phyloP scores from a whole-genome alignment of 2,113 vertebrate genomes.

The Strix aluco region DNA sequence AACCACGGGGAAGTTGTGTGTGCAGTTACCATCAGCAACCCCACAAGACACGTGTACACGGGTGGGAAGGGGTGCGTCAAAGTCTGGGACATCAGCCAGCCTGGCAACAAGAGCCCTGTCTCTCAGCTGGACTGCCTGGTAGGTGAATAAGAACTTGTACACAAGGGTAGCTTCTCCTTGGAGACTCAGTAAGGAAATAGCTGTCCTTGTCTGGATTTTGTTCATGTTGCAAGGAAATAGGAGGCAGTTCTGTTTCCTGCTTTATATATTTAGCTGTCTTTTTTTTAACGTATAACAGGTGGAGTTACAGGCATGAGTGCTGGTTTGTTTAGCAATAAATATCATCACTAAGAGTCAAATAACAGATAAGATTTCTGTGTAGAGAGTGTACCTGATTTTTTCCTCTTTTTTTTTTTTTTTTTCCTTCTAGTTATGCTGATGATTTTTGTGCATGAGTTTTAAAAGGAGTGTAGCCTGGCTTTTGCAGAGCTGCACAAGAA shows the following conservation, averaged over 20 bases:
- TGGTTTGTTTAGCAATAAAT: background rate
- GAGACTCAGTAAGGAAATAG: slow-evolving; percentile 53
- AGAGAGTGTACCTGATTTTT: rapidly evolving
- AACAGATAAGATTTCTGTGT: background rate
- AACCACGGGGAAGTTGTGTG: slow-evolving; percentile 85
- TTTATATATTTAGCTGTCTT: background rate
- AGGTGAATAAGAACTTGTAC: slow-evolving; percentile 52
- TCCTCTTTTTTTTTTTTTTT: too few relatives aligned
- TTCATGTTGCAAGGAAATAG: slow-evolving; percentile 45
- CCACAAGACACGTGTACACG: slow-evolving; percentile 79
- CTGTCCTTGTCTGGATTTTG: slow-evolving; percentile 44
- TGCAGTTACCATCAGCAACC: slow-evolving; percentile 82
- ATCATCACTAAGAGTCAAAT: background rate
- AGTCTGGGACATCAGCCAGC: slow-evolving; percentile 83
- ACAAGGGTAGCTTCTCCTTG: slow-evolving; percentile 23
- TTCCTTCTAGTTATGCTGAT: background rate
- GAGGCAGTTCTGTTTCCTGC: slow-evolving; percentile 51
- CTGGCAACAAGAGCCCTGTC: slow-evolving; percentile 82
- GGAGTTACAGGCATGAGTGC: background rate
- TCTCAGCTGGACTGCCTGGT: slow-evolving; percentile 84
- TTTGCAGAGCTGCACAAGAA: background rate
- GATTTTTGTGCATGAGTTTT: background rate
- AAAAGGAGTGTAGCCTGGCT: background rate
- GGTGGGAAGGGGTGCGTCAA: slow-evolving; percentile 83
- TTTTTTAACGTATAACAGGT: background rate